Evolutionary conservation across 2,888 invertebrate genomes (phyloP).

Genomic region (Diarsia mendica): DNA sequence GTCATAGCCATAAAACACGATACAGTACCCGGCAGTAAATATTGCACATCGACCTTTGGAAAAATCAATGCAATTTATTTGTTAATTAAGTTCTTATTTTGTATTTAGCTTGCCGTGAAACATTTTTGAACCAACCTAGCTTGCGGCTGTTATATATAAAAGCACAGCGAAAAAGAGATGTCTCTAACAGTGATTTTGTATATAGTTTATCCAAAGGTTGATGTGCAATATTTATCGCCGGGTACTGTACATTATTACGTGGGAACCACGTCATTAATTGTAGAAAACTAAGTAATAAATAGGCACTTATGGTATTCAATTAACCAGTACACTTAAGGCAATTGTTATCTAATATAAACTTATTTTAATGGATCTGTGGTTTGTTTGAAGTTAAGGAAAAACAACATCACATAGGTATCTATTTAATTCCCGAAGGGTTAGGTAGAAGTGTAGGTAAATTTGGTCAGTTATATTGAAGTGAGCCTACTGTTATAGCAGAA

Average conservation of each 20-base stretch:
- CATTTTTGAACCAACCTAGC: too few relatives aligned
- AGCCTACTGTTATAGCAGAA: background rate
- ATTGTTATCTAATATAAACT: background rate
- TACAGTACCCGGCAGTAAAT: too few relatives aligned
- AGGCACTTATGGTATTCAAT: background rate
- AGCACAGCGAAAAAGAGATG: too few relatives aligned
- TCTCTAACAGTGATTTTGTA: too few relatives aligned
- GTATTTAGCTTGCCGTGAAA: too few relatives aligned
- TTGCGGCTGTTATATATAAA: too few relatives aligned
- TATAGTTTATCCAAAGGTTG: too few relatives aligned
- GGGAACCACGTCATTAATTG: background rate
- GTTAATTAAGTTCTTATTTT: too few relatives aligned
- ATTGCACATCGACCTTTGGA: too few relatives aligned
- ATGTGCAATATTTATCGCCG: too few relatives aligned
- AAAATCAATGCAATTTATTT: too few relatives aligned
- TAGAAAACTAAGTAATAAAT: conserved; percentile 1
- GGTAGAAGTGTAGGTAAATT: background rate
- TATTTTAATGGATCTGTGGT: conserved; percentile 4
- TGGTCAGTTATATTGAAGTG: background rate
- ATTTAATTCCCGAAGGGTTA: background rate
- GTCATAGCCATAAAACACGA: background rate
- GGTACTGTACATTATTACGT: too few relatives aligned
- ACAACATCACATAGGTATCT: background rate
- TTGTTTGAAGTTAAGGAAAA: background rate
- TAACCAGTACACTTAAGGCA: background rate